These are phyloP conservation scores for Anthopleura xanthogrammica DNA, from an alignment of 92 coral and sea anemone genomes.

Conservation along the genomic window DNA sequence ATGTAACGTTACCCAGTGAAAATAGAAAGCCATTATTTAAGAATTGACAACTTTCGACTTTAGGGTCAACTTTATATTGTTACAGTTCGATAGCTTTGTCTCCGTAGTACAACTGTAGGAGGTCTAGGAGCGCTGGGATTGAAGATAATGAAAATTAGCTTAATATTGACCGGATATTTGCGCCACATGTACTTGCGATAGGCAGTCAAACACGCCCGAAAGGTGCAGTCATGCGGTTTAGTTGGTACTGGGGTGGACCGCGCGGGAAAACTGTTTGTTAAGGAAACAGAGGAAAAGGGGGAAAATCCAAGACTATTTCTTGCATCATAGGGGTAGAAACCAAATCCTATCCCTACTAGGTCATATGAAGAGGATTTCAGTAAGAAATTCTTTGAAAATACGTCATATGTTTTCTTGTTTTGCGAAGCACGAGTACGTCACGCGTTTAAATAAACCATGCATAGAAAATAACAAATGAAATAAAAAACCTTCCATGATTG, in stretches of 20 bases:
- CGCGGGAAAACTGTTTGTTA: no score
- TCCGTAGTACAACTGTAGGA: no score
- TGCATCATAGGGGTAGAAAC: background rate
- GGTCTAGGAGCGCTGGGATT: no score
- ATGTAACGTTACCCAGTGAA: background rate
- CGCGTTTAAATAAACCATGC: background rate
- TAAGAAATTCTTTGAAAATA: background rate
- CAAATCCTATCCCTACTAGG: background rate
- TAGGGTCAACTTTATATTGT: background rate
- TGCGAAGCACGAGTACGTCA: background rate
- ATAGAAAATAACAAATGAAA: background rate
- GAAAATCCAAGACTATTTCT: background rate
- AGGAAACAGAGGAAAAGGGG: no score
- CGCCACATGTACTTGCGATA: no score
- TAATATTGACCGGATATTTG: no score
- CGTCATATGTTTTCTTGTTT: background rate
- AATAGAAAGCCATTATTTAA: background rate
- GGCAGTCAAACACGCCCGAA: no score
- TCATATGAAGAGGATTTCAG: background rate
- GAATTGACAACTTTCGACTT: background rate
- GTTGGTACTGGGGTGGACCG: no score
- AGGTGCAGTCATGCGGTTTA: no score
- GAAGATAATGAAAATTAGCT: no score
- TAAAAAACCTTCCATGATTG: background rate
- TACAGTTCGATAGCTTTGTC: no score